A percentile compares a stretch with the other conserved stretches of the same genome.
phyloP scores from a whole-genome alignment of 2,888 invertebrate genomes.

The Chesias legatella region DNA sequence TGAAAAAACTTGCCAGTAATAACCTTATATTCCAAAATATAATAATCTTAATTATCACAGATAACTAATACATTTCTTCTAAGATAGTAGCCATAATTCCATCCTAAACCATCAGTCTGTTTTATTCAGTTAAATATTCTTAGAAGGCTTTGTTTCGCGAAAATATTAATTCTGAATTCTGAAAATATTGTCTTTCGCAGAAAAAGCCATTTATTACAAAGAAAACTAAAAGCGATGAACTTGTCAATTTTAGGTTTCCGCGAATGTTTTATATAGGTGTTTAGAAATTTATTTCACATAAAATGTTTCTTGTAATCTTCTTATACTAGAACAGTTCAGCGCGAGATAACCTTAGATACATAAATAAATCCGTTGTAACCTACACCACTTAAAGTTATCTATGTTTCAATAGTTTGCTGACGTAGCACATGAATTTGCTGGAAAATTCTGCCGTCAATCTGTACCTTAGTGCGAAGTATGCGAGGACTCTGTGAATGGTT shows the following conservation, averaged over 20 bases:
- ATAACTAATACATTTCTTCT: conserved; percentile 7
- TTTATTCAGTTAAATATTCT: too few species aligned
- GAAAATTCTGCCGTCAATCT: conserved; percentile 78
- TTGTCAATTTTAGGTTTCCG: too few species aligned
- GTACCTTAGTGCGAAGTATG: conserved; percentile 80
- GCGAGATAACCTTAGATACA: not conserved
- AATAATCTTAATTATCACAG: conserved; percentile 28
- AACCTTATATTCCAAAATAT: not conserved
- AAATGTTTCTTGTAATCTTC: too few species aligned
- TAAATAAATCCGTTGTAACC: not conserved
- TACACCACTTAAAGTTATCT: conserved; percentile 43
- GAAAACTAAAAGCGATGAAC: too few species aligned
- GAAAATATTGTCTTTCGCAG: too few species aligned
- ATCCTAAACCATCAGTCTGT: too few species aligned
- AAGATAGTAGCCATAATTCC: not conserved
- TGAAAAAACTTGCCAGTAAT: not conserved
- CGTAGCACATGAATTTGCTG: conserved; percentile 74
- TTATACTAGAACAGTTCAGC: too few species aligned
- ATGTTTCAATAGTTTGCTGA: conserved; percentile 77
- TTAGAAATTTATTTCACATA: too few species aligned
- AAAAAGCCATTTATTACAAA: too few species aligned
- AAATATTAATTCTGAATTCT: too few species aligned
- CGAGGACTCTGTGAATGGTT: conserved; percentile 71
- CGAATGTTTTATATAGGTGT: too few species aligned
- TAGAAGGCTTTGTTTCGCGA: too few species aligned